phyloP scores from a whole-genome alignment of 2,113 vertebrate genomes.

The Neodontobutis hainanensis region DNA sequence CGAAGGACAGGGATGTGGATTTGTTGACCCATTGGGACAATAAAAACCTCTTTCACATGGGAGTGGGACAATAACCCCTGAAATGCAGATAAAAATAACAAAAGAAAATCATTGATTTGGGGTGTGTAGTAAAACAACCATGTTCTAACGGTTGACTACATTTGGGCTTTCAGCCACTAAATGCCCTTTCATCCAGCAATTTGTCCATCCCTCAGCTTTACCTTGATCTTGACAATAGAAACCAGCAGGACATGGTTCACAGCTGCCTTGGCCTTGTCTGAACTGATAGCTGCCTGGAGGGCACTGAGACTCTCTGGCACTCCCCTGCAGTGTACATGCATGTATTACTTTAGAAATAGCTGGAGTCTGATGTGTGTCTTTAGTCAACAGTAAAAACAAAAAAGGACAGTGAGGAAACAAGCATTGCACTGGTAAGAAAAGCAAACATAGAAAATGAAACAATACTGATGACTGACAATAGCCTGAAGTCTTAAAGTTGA shows the following conservation, averaged over 20 bases:
- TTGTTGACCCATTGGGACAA: slow-evolving; percentile 71
- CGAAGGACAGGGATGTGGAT: slow-evolving; percentile 72
- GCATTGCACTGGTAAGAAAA: slow-evolving; percentile 14
- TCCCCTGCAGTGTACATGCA: slow-evolving; percentile 68
- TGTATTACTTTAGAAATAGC: slow-evolving; percentile 1
- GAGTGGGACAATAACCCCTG: slow-evolving; percentile 67
- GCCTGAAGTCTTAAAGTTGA: slow-evolving; percentile 29
- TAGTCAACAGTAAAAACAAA: not conserved
- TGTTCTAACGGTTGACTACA: slow-evolving; percentile 4
- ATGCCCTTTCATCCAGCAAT: not conserved
- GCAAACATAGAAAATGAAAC: slow-evolving; percentile 27
- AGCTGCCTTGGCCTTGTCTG: slow-evolving; percentile 78
- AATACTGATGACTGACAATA: slow-evolving; percentile 41
- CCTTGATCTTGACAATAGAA: slow-evolving; percentile 84
- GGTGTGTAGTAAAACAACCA: not conserved
- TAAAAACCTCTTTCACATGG: slow-evolving; percentile 78
- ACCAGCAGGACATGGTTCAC: slow-evolving; percentile 82
- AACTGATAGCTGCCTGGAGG: slow-evolving; percentile 82
- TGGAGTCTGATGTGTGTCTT: not conserved
- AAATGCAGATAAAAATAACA: slow-evolving; percentile 13
- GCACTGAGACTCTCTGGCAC: slow-evolving; percentile 66
- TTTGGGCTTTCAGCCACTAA: not conserved
- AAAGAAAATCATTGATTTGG: slow-evolving; percentile 10
- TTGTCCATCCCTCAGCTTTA: slow-evolving; percentile 36
- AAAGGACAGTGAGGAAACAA: not conserved